Evolutionary conservation across 2,888 invertebrate genomes (phyloP), one percentile per base, ranked within the genome.

Genomic region (Drosophila tanythrix): DNA sequence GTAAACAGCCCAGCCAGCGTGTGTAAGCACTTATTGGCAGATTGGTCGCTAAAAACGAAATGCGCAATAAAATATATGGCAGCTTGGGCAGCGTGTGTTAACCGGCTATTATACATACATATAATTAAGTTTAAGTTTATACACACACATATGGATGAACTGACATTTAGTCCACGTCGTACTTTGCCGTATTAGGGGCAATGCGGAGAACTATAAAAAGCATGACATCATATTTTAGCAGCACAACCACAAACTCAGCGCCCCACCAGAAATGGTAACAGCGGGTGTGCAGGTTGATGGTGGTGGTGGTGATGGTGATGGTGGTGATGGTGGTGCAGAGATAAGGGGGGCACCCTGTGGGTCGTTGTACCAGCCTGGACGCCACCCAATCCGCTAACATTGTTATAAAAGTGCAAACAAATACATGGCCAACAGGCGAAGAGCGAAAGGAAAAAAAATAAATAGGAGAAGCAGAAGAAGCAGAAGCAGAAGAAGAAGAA

Each of bases 401-500:
- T 91, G 90, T 89, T 90, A 90, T 88, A 90, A 88, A 89, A 89
- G 83, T 87, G 90, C 89, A 89, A 88, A 82, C 81, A 88, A 89
- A 85, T 89, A 88, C 73, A 76, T 40, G 56, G 40, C 57, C 60
- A 60, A 59, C 48, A 33, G 58, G 18, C 46, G 25, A 43, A 43
- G 48, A 68, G 58, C 55, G 29, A 50, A 61, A n/a, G 50, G 58
- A 66, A 63, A 38, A 35, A 38, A 56, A 56, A 56, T 25, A 46
- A 57, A 62, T 31, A 36, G 53, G 18, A 40, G 29, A 43, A 43
- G 43, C 68, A 52, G 58, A 13, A 52, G 66, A 61, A 21, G 52
- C 10, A 33, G 33, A 53, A 33, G 33, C 10, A 33, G 33, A 53
- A 33, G 33, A 53, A 56, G 38, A 56, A 29, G 55, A 65, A 66